Conservation (phyloP, 2,888 invertebrate genomes). For the Poecilobothrus nobilitatus region DNA sequence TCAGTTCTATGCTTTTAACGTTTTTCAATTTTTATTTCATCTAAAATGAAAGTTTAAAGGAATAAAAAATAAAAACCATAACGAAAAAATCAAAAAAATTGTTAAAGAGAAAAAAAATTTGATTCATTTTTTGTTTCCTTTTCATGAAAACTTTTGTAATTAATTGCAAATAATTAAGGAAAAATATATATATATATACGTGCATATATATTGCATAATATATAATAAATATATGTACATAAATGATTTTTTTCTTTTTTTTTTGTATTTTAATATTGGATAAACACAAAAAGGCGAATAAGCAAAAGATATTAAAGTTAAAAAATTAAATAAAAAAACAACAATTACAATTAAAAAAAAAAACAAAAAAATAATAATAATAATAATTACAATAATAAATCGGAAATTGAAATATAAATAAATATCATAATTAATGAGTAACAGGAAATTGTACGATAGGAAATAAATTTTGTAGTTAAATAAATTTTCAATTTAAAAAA, state of each 20-base stretch:
- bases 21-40: too few relatives aligned
- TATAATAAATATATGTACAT: too few relatives aligned
- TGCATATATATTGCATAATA: too few relatives aligned
- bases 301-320: background rate
- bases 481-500: background rate
- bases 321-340: too few relatives aligned
- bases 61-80: too few relatives aligned
- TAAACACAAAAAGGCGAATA: background rate
- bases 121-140: background rate
- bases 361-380: background rate
- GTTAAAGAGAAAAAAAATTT: background rate
- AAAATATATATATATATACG: background rate
- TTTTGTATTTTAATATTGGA: background rate
- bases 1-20: too few relatives aligned
- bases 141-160: background rate
- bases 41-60: too few relatives aligned
- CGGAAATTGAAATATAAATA: conserved; percentile 1
- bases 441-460: background rate
- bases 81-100: too few relatives aligned
- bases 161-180: background rate
- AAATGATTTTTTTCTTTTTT: background rate
- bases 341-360: too few relatives aligned
- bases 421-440: conserved; percentile 1
- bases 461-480: background rate
- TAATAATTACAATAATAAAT: background rate